These are phyloP conservation scores for Tenualosa thibaudeaui DNA, from an alignment of 2,797 vertebrate species.

Conservation along the genomic window DNA sequence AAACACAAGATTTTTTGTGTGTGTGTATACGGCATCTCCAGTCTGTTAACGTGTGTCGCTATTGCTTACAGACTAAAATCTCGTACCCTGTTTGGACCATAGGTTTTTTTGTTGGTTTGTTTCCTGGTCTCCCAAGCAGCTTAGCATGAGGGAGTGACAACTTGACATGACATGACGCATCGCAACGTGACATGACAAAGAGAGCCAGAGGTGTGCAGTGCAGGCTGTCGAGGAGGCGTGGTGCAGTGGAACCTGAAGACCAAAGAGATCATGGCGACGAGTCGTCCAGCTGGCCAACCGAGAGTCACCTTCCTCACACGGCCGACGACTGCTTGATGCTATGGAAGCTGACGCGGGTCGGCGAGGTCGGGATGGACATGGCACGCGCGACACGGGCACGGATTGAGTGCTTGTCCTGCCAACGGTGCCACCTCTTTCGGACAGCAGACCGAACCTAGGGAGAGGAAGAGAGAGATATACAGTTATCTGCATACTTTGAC, in stretches of 20 bases:
- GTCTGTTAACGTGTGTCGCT: slow-evolving; percentile 14
- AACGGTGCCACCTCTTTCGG: slow-evolving; percentile 88
- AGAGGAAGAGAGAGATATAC: neutral
- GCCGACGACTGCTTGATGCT: slow-evolving; percentile 92
- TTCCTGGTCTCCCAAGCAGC: slow-evolving; percentile 26
- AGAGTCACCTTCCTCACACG: slow-evolving; percentile 66
- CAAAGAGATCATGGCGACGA: neutral
- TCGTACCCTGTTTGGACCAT: slow-evolving; percentile 54
- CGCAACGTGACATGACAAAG: neutral
- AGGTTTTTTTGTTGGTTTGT: slow-evolving; percentile 46
- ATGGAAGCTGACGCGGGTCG: slow-evolving; percentile 89
- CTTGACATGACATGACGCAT: neutral
- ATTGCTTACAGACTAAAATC: slow-evolving; percentile 16
- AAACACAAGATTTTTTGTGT: neutral
- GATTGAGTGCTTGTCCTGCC: slow-evolving; percentile 93
- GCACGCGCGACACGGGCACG: slow-evolving; percentile 82
- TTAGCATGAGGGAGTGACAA: neutral
- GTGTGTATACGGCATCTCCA: neutral
- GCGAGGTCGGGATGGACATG: slow-evolving; percentile 91
- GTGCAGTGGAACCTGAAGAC: slow-evolving; percentile 3
- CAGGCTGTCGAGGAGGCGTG: neutral
- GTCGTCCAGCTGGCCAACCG: fast-evolving
- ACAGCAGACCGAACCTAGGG: slow-evolving; percentile 86
- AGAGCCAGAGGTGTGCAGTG: slow-evolving; percentile 23
- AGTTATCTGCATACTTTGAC: neutral